A percentile compares a stretch with the other conserved stretches of the same genome.
Conservation (phyloP, 2,113 vertebrate genomes). For the Eulemur rufifrons region DNA sequence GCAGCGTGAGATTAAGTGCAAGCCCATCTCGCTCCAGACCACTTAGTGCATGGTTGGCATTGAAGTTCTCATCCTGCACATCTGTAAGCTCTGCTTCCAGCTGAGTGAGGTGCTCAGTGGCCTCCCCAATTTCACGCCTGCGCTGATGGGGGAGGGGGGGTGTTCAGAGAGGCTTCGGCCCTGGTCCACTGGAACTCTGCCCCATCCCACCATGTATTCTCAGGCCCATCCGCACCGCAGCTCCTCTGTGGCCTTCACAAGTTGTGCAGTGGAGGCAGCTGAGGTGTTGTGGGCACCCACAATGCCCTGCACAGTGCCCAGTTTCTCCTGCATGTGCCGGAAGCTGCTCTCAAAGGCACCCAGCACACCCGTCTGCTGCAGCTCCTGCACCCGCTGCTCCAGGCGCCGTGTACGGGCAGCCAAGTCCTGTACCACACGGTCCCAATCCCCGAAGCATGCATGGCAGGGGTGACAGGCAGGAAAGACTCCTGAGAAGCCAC, state of each 20-base stretch:
- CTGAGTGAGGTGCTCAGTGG: slow-evolving; percentile 90
- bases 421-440: slow-evolving; percentile 96
- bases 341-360: slow-evolving; percentile 91
- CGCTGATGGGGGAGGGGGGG: not conserved
- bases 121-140: slow-evolving; percentile 91
- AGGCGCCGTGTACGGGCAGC: slow-evolving; percentile 87
- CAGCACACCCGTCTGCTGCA: slow-evolving; percentile 91
- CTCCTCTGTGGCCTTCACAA: slow-evolving; percentile 90
- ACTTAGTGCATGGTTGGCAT: slow-evolving; percentile 91
- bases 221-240: slow-evolving; percentile 86
- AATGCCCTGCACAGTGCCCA: slow-evolving; percentile 87
- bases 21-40: slow-evolving; percentile 90
- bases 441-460: slow-evolving; percentile 98
- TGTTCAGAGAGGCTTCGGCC: not conserved
- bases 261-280: slow-evolving; percentile 80
- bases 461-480: slow-evolving; percentile 96
- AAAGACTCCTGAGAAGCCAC: slow-evolving; percentile 94
- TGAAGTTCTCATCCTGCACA: slow-evolving; percentile 93
- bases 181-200: not conserved
- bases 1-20: slow-evolving; percentile 91
- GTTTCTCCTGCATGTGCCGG: slow-evolving; percentile 88
- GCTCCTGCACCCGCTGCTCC: slow-evolving; percentile 86
- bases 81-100: slow-evolving; percentile 92
- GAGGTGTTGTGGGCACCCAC: slow-evolving; percentile 92
- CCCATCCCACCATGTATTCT: not conserved